Evolutionary conservation across 2,888 invertebrate genomes (phyloP).

Genomic region (Coremacera marginata): DNA sequence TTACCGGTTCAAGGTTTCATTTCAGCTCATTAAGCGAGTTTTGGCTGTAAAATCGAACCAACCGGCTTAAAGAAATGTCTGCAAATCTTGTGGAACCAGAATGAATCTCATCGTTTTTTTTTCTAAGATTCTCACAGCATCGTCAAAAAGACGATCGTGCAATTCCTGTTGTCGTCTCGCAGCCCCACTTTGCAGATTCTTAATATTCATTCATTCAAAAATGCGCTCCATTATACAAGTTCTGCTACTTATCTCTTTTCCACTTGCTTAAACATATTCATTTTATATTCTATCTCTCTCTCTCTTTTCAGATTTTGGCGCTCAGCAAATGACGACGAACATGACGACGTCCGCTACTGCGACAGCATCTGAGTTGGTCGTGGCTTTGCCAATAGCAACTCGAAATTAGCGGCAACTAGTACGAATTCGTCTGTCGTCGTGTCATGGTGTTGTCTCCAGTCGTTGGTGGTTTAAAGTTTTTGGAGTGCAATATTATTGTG

Average conservation of each 20-base stretch:
- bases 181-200: background rate
- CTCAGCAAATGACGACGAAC: conserved; percentile 29
- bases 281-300: conserved; percentile 21
- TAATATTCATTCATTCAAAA: background rate
- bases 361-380: conserved; percentile 17
- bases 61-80: background rate
- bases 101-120: too few relatives aligned
- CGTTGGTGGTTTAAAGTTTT: background rate
- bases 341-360: conserved; percentile 15
- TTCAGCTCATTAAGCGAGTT: too few relatives aligned
- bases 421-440: conserved; percentile 49
- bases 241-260: background rate
- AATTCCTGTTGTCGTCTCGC: background rate
- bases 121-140: too few relatives aligned
- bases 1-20: too few relatives aligned
- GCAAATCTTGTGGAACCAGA: background rate
- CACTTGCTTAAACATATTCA: conserved; percentile 13
- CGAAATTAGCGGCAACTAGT: conserved; percentile 49
- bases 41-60: background rate
- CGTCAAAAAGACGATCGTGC: background rate
- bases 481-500: conserved; percentile 10
- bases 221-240: background rate
- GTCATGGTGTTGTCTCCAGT: conserved; percentile 27
- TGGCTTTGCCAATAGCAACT: conserved; percentile 49
- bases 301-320: conserved; percentile 41